Conservation (phyloP, 2,113 vertebrate species). For the Himantopus leucocephalus region DNA sequence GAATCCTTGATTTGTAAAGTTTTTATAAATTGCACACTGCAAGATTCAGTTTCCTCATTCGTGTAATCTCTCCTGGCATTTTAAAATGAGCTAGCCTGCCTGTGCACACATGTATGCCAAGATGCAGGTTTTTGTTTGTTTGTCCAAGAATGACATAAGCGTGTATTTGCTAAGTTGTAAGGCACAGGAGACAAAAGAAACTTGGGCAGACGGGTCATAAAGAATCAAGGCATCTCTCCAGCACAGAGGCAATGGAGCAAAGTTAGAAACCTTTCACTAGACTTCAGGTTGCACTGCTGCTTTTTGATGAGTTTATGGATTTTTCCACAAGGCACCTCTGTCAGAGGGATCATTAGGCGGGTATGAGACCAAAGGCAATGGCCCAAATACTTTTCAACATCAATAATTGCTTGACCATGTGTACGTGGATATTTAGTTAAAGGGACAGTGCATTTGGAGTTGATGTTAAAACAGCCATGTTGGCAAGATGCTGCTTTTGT, state of each 20-base stretch:
- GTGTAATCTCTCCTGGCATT: neutral
- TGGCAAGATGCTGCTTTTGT: neutral
- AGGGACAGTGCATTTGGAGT: neutral
- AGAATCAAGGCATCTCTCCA: neutral
- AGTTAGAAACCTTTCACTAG: neutral
- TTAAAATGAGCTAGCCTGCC: neutral
- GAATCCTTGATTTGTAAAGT: neutral
- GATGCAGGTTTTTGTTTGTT: neutral
- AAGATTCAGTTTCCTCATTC: neutral
- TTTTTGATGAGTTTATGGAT: neutral
- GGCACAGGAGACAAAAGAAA: neutral
- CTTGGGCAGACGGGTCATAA: neutral
- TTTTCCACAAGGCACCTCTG: neutral
- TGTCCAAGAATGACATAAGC: neutral
- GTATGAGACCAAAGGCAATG: slow-evolving; percentile 7
- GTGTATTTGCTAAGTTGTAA: neutral
- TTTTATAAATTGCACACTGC: neutral
- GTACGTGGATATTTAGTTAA: neutral
- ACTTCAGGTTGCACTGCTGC: neutral
- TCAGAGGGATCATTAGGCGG: neutral
- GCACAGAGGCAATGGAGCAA: neutral
- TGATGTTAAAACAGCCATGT: neutral
- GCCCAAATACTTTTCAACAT: slow-evolving; percentile 9
- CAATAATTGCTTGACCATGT: neutral
- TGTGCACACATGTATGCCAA: neutral